Percentiles rank a stretch among this genome's conserved stretches.
These are phyloP conservation scores for Esox niger DNA, from an alignment of 2,113 vertebrate genomes.

Conservation along the genomic window DNA sequence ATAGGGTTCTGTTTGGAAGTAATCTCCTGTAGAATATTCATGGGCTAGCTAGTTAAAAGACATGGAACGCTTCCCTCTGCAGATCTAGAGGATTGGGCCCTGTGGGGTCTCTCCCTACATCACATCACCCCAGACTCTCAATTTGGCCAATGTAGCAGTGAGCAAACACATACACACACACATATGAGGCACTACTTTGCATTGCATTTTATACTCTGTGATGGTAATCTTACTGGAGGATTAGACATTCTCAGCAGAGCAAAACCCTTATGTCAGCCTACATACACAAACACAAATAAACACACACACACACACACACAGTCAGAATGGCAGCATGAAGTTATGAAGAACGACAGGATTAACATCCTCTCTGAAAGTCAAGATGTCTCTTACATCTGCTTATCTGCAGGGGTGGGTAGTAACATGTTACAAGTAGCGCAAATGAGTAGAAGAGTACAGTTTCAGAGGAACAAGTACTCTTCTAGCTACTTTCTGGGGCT, in stretches of 20 bases:
- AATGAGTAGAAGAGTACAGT: too few relatives aligned
- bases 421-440: too few relatives aligned
- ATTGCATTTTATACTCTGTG: too few relatives aligned
- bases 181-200: too few relatives aligned
- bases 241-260: conserved; percentile 52
- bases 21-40: not conserved
- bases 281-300: too few relatives aligned
- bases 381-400: too few relatives aligned
- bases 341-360: conserved; percentile 50
- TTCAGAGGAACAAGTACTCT: too few relatives aligned
- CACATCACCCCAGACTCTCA: conserved; percentile 63
- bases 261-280: conserved; percentile 59
- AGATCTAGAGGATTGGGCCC: not conserved
- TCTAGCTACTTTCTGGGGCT: too few relatives aligned
- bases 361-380: conserved; percentile 36
- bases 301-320: too few relatives aligned
- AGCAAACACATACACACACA: conserved; percentile 5
- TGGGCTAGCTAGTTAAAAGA: not conserved
- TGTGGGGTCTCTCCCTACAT: conserved; percentile 40
- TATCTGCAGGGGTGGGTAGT: too few relatives aligned
- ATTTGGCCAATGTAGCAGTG: conserved; percentile 50
- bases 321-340: conserved; percentile 42
- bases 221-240: conserved; percentile 58
- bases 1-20: not conserved
- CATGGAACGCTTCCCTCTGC: not conserved